Evolutionary conservation across 2,888 invertebrate genomes (phyloP), one percentile per base, ranked within the genome.

Genomic region (Agriotes lineatus): DNA sequence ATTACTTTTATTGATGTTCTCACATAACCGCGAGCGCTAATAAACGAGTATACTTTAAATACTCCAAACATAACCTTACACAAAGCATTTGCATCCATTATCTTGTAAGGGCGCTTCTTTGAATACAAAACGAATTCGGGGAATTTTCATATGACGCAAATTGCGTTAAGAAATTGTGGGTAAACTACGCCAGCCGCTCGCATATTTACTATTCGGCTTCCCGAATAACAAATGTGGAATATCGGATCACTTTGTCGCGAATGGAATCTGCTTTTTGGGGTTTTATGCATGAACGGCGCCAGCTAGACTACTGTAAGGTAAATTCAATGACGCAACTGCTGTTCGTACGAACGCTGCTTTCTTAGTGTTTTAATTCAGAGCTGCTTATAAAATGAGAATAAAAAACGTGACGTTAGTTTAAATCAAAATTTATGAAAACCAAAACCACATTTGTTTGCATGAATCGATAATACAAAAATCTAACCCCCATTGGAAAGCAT

Each of bases 101-200:
- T 58, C 10, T 58, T 44, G 18, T 44, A 44, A 44, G 18, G 12
- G 25, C 25, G 25, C 44, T 58, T 44, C 42, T 58, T 58, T 42
- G 58, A 58, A 58, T 58, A 58, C 25, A 42, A 58, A 58, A 42
- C 44, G 58, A 42, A 58, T 42, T 58, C 30, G 42, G 19, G 10
- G 12, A 42, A 58, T 58, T 58, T 25, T 58, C 58, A 39, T 42
- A 22, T 44, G 10, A 10, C 37, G 30, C 25, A 58, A 58, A 58
- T 58, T 58, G 58, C 14, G 58, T 58, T 58, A 58, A 58, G 58
- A 58, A 42, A 58, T 58, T 58, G 58, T 19, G 18, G 33, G 52
- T 35, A 35, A 52, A 52, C 52, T 48, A 48, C 10, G 12, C 9
- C 30, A 22, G 10, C 16, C 14, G 22, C 39, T 58, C 58, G 18